Conservation (phyloP, 2,888 invertebrate genomes). For the Nasonovia ribisnigri region DNA sequence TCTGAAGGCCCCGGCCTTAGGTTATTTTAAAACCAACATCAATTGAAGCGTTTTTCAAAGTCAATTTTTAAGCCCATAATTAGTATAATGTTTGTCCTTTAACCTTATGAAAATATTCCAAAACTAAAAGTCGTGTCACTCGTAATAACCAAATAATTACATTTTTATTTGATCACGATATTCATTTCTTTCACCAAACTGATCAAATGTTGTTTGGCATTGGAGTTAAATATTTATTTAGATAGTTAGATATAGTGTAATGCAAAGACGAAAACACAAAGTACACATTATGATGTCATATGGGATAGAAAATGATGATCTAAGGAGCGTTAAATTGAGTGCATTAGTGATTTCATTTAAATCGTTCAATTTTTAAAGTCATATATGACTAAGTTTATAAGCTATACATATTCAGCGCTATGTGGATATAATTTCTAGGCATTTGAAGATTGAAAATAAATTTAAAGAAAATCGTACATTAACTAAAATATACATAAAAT, state of each 20-base stretch:
- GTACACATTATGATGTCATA: background rate
- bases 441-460: background rate
- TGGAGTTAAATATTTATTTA: conserved; percentile 24
- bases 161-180: conserved; percentile 38
- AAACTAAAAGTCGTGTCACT: conserved; percentile 43
- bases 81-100: conserved; percentile 18
- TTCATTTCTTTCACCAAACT: conserved; percentile 14
- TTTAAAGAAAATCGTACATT: background rate
- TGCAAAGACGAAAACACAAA: background rate
- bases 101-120: conserved; percentile 10
- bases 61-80: conserved; percentile 11
- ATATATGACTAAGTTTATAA: background rate
- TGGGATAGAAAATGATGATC: background rate
- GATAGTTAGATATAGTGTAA: background rate
- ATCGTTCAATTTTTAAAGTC: background rate
- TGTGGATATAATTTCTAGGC: background rate
- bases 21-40: conserved; percentile 29
- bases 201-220: background rate
- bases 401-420: background rate
- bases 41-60: conserved; percentile 33
- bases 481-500: background rate
- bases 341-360: background rate
- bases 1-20: conserved; percentile 10
- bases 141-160: conserved; percentile 21
- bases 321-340: background rate